Base-by-base conservation (phyloP, 35 echinoderm and acorn worm species). In the Eucidaris tribuloides region DNA sequence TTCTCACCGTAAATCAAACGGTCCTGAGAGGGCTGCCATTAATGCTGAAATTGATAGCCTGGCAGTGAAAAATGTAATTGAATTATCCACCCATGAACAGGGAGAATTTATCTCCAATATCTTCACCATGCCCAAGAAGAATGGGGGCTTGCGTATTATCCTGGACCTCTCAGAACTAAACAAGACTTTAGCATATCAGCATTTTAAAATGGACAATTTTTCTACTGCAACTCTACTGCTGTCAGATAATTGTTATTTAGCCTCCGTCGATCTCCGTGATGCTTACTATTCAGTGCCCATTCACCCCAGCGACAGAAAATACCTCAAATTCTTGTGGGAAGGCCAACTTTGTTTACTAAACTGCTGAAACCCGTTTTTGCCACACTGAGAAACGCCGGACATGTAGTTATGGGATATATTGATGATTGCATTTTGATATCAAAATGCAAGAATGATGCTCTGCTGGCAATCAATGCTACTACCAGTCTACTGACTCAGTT, bases 311-410 rank as follows among this genome's bases (percentile, higher is more conserved):
- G 33, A 15, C 50, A 90, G 81, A 55, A 90, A 76, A 77, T 88
- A 83, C 45, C 70, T 93, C 13, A 82, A 77, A 55, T 88, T 93
- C 65, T 23, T 15, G 40, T 93, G 90, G 90, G 83, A 78, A 65
- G 79, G 62, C 13, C 87, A 71, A 14, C 30, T 87, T 5, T 87
- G 38, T n/a, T n/a, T n/a, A n/a, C n/a, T n/a, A n/a, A n/a, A n/a
- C n/a, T n/a, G n/a, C n/a, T 85, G 23, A 91, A 91, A 54, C 82
- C 89, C 13, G 2, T 85, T 14, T 76, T 70, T 49, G 59, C 83
- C 2, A 79, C 39, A 17, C 29, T 91, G 9, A 46, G 89, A 27
- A 20, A 62, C 27, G 18, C 25, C 49, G 76, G 82, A 0, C 76
- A 86, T 68, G 81, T 60, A 42, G 62, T 71, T 54, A 30, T 85